Base-by-base conservation (phyloP, 2,797 vertebrate genomes). In the Acanthurus leucopareius region DNA sequence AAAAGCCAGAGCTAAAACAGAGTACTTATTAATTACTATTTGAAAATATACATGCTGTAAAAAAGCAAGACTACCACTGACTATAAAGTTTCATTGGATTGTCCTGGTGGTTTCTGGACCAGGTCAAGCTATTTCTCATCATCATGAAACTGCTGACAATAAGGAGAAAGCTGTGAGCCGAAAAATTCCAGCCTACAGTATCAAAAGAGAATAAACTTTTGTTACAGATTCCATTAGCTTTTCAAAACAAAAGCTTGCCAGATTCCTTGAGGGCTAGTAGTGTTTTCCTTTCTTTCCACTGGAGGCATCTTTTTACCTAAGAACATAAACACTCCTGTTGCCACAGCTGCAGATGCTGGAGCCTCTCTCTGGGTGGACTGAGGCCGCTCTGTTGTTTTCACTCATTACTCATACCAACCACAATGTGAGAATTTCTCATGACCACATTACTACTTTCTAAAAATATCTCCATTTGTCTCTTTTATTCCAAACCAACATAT, bases 261-360 rank as follows among this genome's bases (percentile, higher is more conserved):
- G 35, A 65, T 69, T 77, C 68, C 73, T 73, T 28, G 49, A 65
- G 59, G 49, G 17, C 45, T 59, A 51, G 49, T 35, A 54, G 48
- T 62, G 45, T 79, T 82, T 87, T 73, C 42, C 53, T 86, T 80
- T 73, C 61, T 72, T 72, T 75, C 71, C 59, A 71, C 69, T 63
- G 10, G 22, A 85, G 79, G 56, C 61, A 54, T 78, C 8, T 42
- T 75, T 35, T 80, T 42, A 84, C 67, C 77, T 80, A 66, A 75
- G 84, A 71, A 76, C 80, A 88, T 57, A 89, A 86, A 82, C 82
- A 59, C 56, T 80, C 45, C 56, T 84, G 85, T 88, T 91, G 58
- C 71, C 66, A 81, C 80, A 85, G 88, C 84, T 87, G 78, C 80
- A 83, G 61, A 66, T 19, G 69, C 45, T 47, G 57, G 57, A 79